A percentile compares a stretch with the other conserved stretches of the same genome.
Conservation (phyloP, 2,797 vertebrate species). For the Salarias fasciatus region DNA sequence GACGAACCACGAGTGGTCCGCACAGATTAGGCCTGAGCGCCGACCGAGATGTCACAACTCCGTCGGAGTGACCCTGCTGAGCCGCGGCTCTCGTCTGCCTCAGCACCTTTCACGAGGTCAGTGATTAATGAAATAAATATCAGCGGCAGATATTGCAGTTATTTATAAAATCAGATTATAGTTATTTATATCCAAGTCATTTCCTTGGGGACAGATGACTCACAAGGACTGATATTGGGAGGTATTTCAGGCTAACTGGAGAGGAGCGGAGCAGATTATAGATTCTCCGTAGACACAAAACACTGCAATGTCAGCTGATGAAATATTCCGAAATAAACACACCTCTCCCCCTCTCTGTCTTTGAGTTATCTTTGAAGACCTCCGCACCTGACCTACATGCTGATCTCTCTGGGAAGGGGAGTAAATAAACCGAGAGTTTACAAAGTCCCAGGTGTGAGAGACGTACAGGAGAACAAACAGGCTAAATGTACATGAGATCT, state of each 20-base stretch:
- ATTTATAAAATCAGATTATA: constrained; percentile 76
- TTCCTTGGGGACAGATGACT: constrained; percentile 76
- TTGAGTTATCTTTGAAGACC: constrained; percentile 48
- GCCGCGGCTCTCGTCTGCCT: constrained; percentile 48
- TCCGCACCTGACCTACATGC: constrained; percentile 50
- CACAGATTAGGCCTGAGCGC: constrained; percentile 58
- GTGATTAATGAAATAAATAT: constrained; percentile 69
- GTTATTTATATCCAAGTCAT: constrained; percentile 76
- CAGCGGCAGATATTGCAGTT: constrained; percentile 69
- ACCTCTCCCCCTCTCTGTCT: constrained; percentile 27
- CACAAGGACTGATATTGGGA: constrained; percentile 60
- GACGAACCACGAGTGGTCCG: constrained; percentile 47
- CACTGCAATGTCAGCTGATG: constrained; percentile 51
- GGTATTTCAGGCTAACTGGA: constrained; percentile 63
- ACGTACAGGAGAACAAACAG: background rate
- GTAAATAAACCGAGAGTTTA: constrained; percentile 17
- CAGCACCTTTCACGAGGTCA: constrained; percentile 64
- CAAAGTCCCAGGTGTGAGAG: constrained; percentile 8
- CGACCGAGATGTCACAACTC: constrained; percentile 39
- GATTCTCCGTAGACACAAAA: constrained; percentile 45
- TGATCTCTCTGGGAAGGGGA: constrained; percentile 11
- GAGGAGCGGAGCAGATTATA: constrained; percentile 38
- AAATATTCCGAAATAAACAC: constrained; percentile 66
- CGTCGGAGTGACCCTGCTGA: constrained; percentile 51
- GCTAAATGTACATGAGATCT: no score